Evolutionary conservation across 2,113 vertebrate genomes (phyloP), one percentile per base, ranked within the genome.

Genomic region (Hippopotamus amphibius): DNA sequence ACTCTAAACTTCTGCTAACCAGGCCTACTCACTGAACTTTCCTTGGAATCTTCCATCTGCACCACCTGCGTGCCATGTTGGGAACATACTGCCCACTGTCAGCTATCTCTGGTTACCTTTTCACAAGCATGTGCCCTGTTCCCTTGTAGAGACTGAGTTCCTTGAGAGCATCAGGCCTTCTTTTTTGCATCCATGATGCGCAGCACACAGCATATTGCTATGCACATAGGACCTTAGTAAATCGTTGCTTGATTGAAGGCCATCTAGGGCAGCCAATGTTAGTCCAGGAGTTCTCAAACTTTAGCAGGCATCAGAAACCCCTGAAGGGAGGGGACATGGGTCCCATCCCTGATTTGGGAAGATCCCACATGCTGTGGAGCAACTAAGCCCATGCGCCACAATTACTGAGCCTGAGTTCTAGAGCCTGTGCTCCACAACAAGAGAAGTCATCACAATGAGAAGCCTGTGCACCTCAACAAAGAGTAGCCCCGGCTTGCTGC

Each of bases 1-100:
- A 69, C 79, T 82, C 10, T 82, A 72, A 96, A 82, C 76, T 55
- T 84, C 88, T 74, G 66, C 43, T n/a, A 72, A 46, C 83, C 11
- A 14, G 22, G 9, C 46, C 68, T 65, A 76, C 57, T 68, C 41
- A 37, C 79, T 79, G 41, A 90, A 89, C 68, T 92, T 86, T 69
- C 57, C 61, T 63, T 87, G 68, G 43, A 80, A 77, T 81, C 66
- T 46, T 63, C 11, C 41, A 22, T 14, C 68, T 55, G 26, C 30
- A 17, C 26, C 48, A 43, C 24, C 46, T 72, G 30, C 37, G 48
- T 81, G 72, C 28, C 79, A n/a, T 76, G 7, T 76, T 83, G 21
- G 66, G 61, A 76, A 95, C 15, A 30, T 12, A n/a, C 46, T 80
- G 41, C 48, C 13, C 14, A 46, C 72, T 24, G 46, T 79, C 33